phyloP scores from a whole-genome alignment of 2,888 invertebrate genomes.

The Netelia inedita region DNA sequence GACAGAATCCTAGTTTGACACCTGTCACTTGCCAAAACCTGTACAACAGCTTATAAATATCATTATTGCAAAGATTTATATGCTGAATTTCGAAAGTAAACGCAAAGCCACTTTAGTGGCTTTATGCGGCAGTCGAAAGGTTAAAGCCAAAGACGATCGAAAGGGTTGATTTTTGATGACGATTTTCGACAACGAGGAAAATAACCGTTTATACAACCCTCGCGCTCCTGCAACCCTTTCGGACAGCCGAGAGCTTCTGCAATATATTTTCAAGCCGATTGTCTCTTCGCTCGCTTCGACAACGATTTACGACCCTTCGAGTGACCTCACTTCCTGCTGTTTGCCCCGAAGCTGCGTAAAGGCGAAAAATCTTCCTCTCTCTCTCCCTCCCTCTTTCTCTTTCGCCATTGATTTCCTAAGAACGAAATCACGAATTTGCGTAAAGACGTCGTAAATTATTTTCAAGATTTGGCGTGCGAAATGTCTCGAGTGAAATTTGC shows the following conservation, averaged over 20 bases:
- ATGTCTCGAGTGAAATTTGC: constrained; percentile 73
- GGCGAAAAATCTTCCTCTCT: constrained; percentile 1
- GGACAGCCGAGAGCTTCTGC: constrained; percentile 62
- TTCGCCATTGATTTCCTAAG: too few relatives aligned
- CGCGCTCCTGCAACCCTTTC: constrained; percentile 66
- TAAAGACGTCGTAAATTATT: constrained; percentile 79
- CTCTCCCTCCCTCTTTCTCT: constrained; percentile 6
- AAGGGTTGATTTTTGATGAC: constrained; percentile 39
- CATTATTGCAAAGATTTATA: too few relatives aligned
- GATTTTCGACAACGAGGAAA: constrained; percentile 10
- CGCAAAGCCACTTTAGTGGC: too few relatives aligned
- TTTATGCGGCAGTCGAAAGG: too few relatives aligned
- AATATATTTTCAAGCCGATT: constrained; percentile 68
- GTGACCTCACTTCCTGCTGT: constrained; percentile 23
- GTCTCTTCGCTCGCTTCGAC: constrained; percentile 67
- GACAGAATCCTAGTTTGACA: too few relatives aligned
- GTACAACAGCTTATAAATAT: too few relatives aligned
- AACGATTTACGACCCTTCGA: constrained; percentile 72
- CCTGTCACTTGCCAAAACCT: too few relatives aligned
- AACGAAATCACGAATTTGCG: constrained; percentile 75
- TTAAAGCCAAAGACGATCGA: constrained; percentile 22
- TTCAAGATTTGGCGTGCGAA: constrained; percentile 33
- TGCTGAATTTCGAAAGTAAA: too few relatives aligned
- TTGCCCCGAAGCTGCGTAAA: not conserved
- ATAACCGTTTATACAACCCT: constrained; percentile 16